Percentiles rank a stretch among this genome's conserved stretches.
Evolutionary conservation across 2,113 vertebrate genomes (phyloP).

Genomic region (Mormyrus iriodes): DNA sequence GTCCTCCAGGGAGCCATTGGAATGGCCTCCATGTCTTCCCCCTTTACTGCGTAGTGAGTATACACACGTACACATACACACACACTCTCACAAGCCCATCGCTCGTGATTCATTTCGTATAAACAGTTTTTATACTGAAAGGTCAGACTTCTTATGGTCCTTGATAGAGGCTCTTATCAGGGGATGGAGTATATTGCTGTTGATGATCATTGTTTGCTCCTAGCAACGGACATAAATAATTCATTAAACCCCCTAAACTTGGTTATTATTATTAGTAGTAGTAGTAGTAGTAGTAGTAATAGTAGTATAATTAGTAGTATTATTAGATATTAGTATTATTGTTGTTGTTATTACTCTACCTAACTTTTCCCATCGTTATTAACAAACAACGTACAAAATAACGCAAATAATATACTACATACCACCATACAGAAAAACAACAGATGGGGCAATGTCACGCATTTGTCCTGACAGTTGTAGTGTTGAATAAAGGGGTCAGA

Average conservation of each 20-base stretch:
- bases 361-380: not conserved
- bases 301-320: not conserved
- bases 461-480: not conserved
- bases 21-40: not conserved
- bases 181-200: not conserved
- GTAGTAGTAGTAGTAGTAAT: not conserved
- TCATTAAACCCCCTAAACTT: not conserved
- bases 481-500: not conserved
- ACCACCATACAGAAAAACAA: not conserved
- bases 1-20: not conserved
- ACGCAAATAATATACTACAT: not conserved
- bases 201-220: not conserved
- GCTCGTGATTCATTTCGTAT: not conserved
- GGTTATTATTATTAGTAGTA: not conserved
- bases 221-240: not conserved
- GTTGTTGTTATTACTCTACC: not conserved
- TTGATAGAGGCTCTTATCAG: not conserved
- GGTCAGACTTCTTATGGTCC: not conserved
- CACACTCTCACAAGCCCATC: not conserved
- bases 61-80: not conserved
- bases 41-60: not conserved
- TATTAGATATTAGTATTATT: not conserved
- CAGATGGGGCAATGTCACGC: not conserved
- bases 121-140: slow-evolving; percentile 3
- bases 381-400: not conserved